These are phyloP conservation scores for Clivina fossor DNA, from an alignment of 2,888 invertebrate genomes.

Conservation along the genomic window DNA sequence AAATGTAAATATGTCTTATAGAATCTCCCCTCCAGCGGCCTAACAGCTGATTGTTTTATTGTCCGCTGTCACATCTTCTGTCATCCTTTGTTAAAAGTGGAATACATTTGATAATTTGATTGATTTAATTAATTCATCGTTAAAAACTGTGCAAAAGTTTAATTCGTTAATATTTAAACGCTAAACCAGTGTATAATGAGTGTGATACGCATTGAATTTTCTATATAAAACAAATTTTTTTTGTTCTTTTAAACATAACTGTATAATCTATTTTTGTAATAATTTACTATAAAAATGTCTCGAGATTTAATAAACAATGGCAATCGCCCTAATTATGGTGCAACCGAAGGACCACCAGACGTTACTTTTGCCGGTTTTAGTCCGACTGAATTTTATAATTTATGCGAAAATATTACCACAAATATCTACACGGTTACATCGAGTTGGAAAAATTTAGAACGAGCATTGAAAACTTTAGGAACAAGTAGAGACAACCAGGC, in stretches of 20 bases:
- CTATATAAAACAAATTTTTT: background rate
- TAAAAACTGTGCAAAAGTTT: background rate
- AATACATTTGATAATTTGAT: conserved; percentile 16
- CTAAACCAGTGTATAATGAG: conserved; percentile 1
- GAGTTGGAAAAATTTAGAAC: conserved; percentile 71
- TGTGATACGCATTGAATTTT: conserved; percentile 3
- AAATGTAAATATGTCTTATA: conserved; percentile 3
- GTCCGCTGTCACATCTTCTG: conserved; percentile 25
- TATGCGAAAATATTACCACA: conserved; percentile 79
- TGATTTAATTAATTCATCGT: conserved; percentile 8
- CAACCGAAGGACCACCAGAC: conserved; percentile 57
- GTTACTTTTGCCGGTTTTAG: conserved; percentile 72
- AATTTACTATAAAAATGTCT: conserved; percentile 20
- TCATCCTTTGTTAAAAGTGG: conserved; percentile 30
- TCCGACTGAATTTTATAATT: conserved; percentile 73
- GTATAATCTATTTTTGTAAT: background rate
- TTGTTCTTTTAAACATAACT: background rate
- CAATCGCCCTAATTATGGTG: conserved; percentile 47
- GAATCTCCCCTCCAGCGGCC: background rate
- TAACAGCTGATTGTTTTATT: conserved; percentile 25
- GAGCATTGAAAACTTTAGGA: conserved; percentile 72
- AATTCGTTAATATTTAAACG: background rate
- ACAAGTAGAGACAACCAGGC: conserved; percentile 72
- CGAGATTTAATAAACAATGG: conserved; percentile 30
- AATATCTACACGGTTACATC: conserved; percentile 78